These are phyloP conservation scores for Venturia canescens DNA, from an alignment of 1,140 invertebrate species.

Conservation along the genomic window DNA sequence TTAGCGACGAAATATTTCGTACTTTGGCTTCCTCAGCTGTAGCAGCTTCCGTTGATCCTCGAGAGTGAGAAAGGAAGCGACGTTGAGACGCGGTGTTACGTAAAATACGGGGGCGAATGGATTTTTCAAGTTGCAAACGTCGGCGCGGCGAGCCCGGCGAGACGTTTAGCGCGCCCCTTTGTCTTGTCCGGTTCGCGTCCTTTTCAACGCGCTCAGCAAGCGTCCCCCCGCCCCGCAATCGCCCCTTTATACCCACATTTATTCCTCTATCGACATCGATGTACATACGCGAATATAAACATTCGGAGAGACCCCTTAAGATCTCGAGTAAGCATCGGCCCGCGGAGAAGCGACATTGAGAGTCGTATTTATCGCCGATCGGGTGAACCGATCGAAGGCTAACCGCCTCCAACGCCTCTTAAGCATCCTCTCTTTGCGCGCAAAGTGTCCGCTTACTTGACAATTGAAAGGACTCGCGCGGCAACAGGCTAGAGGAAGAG, in stretches of 20 bases:
- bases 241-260: not conserved
- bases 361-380: slow-evolving; percentile 55
- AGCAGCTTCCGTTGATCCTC: not conserved
- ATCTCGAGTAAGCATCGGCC: not conserved
- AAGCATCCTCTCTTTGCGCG: slow-evolving; percentile 17
- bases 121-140: slow-evolving; percentile 15
- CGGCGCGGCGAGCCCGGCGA: slow-evolving; percentile 35
- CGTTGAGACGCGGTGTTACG: not conserved
- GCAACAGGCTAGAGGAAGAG: slow-evolving; percentile 4
- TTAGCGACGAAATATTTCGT: not conserved
- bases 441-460: slow-evolving; percentile 16
- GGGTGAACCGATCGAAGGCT: slow-evolving; percentile 67
- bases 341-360: not conserved
- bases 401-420: slow-evolving; percentile 42
- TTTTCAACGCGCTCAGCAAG: not conserved
- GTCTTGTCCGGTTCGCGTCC: slow-evolving; percentile 59
- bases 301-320: not conserved
- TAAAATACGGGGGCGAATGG: not conserved
- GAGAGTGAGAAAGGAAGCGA: not conserved
- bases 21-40: too few relatives aligned
- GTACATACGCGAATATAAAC: not conserved
- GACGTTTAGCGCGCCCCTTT: slow-evolving; percentile 58
- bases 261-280: not conserved
- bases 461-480: slow-evolving; percentile 1
- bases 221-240: not conserved